Conservation (phyloP, 2,113 vertebrate genomes). For the Lates calcarifer region DNA sequence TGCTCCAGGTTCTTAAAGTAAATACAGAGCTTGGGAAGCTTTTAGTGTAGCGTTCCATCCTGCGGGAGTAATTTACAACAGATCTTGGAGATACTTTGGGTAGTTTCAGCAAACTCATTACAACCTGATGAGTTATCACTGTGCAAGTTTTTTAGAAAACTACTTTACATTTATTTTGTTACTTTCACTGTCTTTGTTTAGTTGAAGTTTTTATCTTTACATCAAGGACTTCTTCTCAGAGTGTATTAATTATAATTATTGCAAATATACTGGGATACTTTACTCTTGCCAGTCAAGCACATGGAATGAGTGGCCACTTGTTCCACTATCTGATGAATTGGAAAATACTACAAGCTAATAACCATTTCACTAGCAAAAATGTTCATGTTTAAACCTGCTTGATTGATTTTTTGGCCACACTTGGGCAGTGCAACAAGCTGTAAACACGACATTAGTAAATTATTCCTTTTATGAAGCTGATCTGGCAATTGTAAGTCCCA, state of each 20-base stretch:
- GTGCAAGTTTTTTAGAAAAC: background rate
- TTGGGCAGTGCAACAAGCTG: background rate
- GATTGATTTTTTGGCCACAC: background rate
- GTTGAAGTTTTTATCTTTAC: background rate
- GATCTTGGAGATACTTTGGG: constrained; percentile 26
- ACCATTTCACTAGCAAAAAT: background rate
- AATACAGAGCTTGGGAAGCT: constrained; percentile 58
- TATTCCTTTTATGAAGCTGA: background rate
- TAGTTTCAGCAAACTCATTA: constrained; percentile 29
- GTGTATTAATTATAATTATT: background rate
- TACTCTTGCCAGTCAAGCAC: background rate
- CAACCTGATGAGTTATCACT: background rate
- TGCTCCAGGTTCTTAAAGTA: constrained; percentile 60
- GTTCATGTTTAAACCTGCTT: background rate
- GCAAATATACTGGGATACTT: background rate
- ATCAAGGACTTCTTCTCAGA: background rate
- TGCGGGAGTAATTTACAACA: constrained; percentile 34
- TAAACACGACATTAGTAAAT: background rate
- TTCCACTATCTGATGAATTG: background rate
- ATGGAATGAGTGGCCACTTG: background rate
- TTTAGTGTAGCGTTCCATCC: constrained; percentile 23
- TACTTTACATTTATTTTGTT: background rate
- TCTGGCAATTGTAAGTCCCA: background rate
- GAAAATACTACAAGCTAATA: background rate
- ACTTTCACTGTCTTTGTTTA: background rate